Base-by-base conservation (phyloP, 2,888 invertebrate species). In the Tetranychus truncatus region DNA sequence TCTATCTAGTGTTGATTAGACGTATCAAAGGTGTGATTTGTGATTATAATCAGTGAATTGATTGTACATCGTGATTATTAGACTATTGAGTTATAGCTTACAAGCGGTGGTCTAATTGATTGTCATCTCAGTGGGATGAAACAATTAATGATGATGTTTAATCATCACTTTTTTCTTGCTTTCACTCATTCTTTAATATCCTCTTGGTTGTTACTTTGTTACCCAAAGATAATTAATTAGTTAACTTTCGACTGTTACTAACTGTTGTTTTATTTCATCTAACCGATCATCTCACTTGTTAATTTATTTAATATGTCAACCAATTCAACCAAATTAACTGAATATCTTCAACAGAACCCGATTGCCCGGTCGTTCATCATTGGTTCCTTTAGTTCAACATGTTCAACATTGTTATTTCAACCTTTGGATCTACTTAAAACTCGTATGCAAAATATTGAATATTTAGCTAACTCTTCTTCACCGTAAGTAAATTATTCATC, bases 341-440 rank as follows among this genome's bases (percentile, higher is more conserved):
- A 55, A 15, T 55, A 55, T 15, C 7, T 55, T 7, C 55, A 69
- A 74, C 87, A 91, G 91, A 89, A 89, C 82, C 91, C 92, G 75
- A 85, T 92, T 79, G 83, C 92, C 77, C 92, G 91, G 84, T 91
- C 92, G 77, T 92, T 93, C 83, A 84, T 92, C 79, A 91, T 91
- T 78, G 93, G 94, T 44, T 91, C 92, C 24, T 87, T 92, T 80
- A 92, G 92, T 76, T 92, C 92, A 75, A 91, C 92, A 20, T 91
- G 91, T 83, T 92, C 93, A 74, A 91, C 93, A 3, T 86, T 93
- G 78, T 84, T 93, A 75, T 92, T 93, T 83, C 93, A 93, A 84
- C 94, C 93, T 5, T 83, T 94, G 82, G 93, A 94, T 83, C 85
- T 94, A 79, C 88, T 93, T 77, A 94, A 94, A 85, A 94, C 93